phyloP scores from a whole-genome alignment of 2,113 vertebrate species.

The Petroica traversi region DNA sequence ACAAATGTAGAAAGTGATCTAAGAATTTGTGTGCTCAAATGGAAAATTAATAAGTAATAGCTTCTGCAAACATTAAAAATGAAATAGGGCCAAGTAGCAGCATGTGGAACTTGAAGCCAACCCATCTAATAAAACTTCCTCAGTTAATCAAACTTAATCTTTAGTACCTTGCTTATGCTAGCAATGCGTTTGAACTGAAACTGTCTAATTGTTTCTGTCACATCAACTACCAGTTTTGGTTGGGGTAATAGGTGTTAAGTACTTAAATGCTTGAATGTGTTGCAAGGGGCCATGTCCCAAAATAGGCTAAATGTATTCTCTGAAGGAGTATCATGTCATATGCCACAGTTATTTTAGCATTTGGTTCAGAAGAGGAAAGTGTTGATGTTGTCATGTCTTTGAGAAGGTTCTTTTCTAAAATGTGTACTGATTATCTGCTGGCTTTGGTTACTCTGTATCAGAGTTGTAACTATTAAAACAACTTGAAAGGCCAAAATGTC shows the following conservation, averaged over 20 bases:
- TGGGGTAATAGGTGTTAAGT: neutral
- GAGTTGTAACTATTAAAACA: neutral
- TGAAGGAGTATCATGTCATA: neutral
- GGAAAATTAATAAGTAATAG: slow-evolving; percentile 14
- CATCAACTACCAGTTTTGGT: neutral
- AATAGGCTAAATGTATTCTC: neutral
- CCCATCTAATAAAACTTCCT: neutral
- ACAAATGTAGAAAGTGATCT: neutral
- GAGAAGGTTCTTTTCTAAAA: neutral
- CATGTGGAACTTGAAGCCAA: neutral
- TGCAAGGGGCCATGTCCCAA: neutral
- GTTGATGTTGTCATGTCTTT: neutral
- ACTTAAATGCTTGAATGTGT: neutral
- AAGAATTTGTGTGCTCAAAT: neutral
- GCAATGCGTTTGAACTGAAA: neutral
- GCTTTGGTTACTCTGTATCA: neutral
- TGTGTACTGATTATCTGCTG: neutral
- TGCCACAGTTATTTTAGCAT: neutral
- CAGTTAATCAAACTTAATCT: neutral
- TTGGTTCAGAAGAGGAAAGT: neutral
- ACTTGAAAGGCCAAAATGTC: neutral
- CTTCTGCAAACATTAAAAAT: neutral
- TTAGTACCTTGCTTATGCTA: neutral
- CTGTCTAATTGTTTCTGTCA: neutral
- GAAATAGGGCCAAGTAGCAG: neutral